A percentile compares a stretch with the other conserved stretches of the same genome.
phyloP scores from a whole-genome alignment of 2,797 vertebrate species.

The Gymnocypris eckloni region DNA sequence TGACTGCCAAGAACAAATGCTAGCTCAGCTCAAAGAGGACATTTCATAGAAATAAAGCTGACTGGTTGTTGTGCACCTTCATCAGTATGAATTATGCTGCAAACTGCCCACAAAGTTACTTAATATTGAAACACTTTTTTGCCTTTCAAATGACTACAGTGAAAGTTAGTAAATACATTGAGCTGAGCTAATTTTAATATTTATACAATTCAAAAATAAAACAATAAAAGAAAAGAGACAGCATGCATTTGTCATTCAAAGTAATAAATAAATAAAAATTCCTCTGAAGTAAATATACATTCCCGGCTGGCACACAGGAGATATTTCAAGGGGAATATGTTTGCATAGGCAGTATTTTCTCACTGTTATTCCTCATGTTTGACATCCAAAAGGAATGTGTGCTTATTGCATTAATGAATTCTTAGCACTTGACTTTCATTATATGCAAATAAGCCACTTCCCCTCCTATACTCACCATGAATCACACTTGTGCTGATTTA shows the following conservation, averaged over 20 bases:
- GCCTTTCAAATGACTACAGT: background rate
- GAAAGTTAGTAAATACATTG: background rate
- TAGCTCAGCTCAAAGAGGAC: background rate
- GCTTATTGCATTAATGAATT: conserved; percentile 55
- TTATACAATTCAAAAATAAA: conserved; percentile 22
- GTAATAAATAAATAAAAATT: conserved; percentile 28
- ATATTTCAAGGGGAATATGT: conserved; percentile 47
- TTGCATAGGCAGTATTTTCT: conserved; percentile 46
- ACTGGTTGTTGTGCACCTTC: background rate
- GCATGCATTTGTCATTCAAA: conserved; percentile 9
- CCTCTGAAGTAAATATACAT: conserved; percentile 21
- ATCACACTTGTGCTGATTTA: conserved; percentile 45
- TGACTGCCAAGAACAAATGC: conserved; percentile 15
- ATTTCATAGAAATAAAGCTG: background rate
- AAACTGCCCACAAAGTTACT: background rate
- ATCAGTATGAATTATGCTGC: conserved; percentile 6
- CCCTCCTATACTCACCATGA: conserved; percentile 47
- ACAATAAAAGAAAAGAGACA: conserved; percentile 34
- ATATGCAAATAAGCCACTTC: conserved; percentile 56
- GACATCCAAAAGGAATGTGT: conserved; percentile 47
- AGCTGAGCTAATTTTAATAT: background rate
- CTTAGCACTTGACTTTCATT: conserved; percentile 61
- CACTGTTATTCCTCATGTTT: conserved; percentile 47
- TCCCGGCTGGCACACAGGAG: conserved; percentile 12
- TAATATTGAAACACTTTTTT: background rate